Evolutionary conservation across 35 echinoderm and acorn worm species (phyloP).

Genomic region (Stichopus chloronotus): DNA sequence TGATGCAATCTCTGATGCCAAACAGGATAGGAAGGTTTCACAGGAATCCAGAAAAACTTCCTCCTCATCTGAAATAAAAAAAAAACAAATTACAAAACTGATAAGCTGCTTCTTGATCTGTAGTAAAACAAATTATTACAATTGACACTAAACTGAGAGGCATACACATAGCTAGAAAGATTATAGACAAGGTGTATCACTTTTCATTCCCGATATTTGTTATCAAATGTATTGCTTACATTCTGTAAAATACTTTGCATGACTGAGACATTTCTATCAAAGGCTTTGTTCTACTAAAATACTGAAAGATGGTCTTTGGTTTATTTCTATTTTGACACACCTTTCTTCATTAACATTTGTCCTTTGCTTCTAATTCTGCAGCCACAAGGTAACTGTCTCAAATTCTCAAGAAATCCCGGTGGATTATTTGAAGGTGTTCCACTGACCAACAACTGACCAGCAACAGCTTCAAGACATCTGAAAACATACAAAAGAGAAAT

Average conservation of each 20-base stretch:
- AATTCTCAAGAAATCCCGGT: conserved; percentile 69
- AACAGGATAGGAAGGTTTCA: conserved; percentile 45
- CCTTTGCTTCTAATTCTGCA: conserved; percentile 66
- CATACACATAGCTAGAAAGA: too few species aligned
- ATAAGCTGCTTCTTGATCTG: too few species aligned
- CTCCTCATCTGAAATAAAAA: conserved; percentile 64
- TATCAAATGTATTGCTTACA: not conserved
- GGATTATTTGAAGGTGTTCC: not conserved
- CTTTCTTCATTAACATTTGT: conserved; percentile 31
- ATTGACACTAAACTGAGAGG: too few species aligned
- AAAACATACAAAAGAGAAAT: not conserved
- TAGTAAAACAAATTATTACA: too few species aligned
- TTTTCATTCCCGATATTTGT: not conserved
- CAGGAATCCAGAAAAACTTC: conserved; percentile 44
- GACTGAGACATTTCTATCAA: too few species aligned
- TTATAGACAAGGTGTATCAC: too few species aligned
- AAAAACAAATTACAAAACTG: not conserved
- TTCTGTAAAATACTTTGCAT: not conserved
- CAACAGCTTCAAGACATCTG: conserved; percentile 54
- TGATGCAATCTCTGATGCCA: conserved; percentile 65
- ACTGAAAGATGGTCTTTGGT: not conserved
- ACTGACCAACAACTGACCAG: conserved; percentile 18
- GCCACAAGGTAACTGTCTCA: conserved; percentile 88
- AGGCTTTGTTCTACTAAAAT: not conserved
- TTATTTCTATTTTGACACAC: not conserved